Conservation (phyloP, 2,113 vertebrate species). For the Galemys pyrenaicus region DNA sequence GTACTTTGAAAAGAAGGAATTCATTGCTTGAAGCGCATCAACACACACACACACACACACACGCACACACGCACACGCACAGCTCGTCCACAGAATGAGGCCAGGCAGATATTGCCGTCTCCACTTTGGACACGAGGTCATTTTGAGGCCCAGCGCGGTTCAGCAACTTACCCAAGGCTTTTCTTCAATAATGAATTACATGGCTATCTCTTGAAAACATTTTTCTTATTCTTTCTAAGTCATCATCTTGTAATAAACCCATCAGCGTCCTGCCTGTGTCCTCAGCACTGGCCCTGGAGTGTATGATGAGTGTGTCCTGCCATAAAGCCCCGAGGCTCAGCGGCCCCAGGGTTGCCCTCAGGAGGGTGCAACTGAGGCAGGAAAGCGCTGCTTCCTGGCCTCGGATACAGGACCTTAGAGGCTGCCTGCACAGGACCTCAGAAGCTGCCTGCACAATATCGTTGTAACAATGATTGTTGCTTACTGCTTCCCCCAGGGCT, state of each 20-base stretch:
- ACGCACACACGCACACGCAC: too few relatives aligned
- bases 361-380: too few relatives aligned
- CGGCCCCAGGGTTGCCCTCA: not conserved
- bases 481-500: not conserved
- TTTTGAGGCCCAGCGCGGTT: not conserved
- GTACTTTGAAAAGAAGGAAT: not conserved
- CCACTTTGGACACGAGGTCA: not conserved
- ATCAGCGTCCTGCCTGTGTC: not conserved
- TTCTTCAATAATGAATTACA: not conserved
- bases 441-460: too few relatives aligned
- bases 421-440: not conserved
- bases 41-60: too few relatives aligned
- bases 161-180: not conserved
- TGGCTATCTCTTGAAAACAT: not conserved
- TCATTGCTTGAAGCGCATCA: too few relatives aligned
- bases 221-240: not conserved
- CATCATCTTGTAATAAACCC: not conserved
- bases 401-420: not conserved
- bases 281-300: accelerated
- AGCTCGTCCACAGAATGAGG: not conserved
- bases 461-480: too few relatives aligned
- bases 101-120: not conserved
- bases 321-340: not conserved
- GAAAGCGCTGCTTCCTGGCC: accelerated
- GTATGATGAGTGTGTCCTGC: not conserved